Conservation (phyloP, 2,797 vertebrate genomes). For the Eulemur albifrons region DNA sequence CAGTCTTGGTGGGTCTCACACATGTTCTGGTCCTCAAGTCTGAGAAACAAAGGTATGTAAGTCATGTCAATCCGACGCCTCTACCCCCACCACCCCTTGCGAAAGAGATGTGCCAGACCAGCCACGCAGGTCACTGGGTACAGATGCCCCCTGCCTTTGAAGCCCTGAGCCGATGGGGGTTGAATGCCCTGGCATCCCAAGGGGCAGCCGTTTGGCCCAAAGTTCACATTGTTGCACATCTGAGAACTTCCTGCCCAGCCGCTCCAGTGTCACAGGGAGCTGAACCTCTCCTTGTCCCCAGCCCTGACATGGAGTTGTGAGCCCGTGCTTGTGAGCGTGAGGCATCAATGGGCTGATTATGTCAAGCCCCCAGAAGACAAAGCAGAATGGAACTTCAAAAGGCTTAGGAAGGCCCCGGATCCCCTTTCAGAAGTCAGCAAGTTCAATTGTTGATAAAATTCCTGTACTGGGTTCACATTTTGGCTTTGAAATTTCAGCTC, state of each 20-base stretch:
- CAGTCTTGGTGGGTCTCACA: not conserved
- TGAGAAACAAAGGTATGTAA: constrained; percentile 32
- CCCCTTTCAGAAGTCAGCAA: constrained; percentile 51
- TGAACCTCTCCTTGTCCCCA: constrained; percentile 44
- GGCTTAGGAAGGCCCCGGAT: not conserved
- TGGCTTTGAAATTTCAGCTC: constrained; percentile 40
- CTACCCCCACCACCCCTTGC: not conserved
- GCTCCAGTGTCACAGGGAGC: constrained; percentile 45
- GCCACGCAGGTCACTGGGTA: constrained; percentile 48
- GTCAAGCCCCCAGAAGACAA: constrained; percentile 48
- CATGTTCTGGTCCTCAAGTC: not conserved
- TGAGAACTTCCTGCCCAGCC: constrained; percentile 67
- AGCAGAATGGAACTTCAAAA: constrained; percentile 79
- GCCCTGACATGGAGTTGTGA: not conserved
- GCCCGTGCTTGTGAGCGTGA: not conserved
- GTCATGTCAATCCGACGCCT: not conserved
- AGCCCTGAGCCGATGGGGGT: not conserved
- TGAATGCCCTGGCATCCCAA: constrained; percentile 37
- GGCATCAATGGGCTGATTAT: constrained; percentile 73
- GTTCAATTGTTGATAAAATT: constrained; percentile 41
- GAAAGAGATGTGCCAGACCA: constrained; percentile 43
- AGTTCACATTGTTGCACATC: constrained; percentile 55
- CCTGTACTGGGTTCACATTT: not conserved
- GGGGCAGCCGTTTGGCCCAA: constrained; percentile 28
- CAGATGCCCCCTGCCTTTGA: constrained; percentile 68